Conservation (phyloP, 2,888 invertebrate species). For the Drosophila mimica region DNA sequence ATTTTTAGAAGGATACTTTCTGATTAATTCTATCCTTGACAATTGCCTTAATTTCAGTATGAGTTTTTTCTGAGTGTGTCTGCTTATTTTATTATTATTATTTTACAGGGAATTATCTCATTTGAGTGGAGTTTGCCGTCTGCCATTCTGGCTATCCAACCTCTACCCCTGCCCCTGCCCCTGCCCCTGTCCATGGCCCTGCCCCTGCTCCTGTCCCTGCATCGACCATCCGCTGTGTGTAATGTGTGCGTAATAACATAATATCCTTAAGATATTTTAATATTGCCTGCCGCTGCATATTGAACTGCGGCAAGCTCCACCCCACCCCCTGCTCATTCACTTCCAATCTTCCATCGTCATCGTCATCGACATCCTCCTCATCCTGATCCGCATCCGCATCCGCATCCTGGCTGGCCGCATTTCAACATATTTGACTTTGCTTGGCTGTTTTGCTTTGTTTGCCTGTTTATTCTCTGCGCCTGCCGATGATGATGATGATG, state of each 20-base stretch:
- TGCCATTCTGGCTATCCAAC: conserved; percentile 22
- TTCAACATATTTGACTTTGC: conserved; percentile 80
- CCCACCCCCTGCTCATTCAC: conserved; percentile 7
- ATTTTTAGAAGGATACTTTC: background rate
- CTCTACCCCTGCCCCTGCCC: background rate
- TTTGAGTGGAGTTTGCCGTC: conserved; percentile 73
- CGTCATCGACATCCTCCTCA: conserved; percentile 8
- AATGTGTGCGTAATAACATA: conserved; percentile 81
- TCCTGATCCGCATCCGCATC: conserved; percentile 27
- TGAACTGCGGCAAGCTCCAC: conserved; percentile 74
- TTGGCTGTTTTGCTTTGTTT: conserved; percentile 46
- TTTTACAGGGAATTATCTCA: conserved; percentile 83
- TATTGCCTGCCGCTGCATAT: conserved; percentile 77
- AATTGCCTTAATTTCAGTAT: background rate
- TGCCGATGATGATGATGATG: conserved; percentile 6
- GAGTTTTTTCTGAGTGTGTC: background rate
- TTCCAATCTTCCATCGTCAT: conserved; percentile 6
- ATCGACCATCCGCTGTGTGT: conserved; percentile 60
- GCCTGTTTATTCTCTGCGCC: conserved; percentile 14
- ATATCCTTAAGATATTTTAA: conserved; percentile 84
- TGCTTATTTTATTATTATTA: conserved; percentile 81
- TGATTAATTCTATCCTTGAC: background rate
- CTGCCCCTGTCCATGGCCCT: background rate
- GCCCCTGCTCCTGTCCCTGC: background rate
- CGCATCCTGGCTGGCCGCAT: conserved; percentile 64